Conservation (phyloP, 2,888 invertebrate genomes). For the Caenorhabditis angaria region DNA sequence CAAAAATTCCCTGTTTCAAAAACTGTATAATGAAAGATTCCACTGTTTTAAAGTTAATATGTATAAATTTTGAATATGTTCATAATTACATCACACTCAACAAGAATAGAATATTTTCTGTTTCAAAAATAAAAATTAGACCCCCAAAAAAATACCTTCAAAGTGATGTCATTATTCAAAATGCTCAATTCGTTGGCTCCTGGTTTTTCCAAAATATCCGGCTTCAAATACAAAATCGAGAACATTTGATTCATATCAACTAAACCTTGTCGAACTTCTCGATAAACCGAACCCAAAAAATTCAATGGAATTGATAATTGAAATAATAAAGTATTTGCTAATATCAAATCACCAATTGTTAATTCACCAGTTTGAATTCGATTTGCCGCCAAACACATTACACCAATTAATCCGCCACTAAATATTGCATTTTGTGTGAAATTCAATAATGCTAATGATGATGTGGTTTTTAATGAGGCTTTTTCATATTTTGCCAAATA, state of each 20-base stretch:
- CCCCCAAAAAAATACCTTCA: constrained; percentile 62
- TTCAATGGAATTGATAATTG: constrained; percentile 96
- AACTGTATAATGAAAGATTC: too few species aligned
- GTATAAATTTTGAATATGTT: too few species aligned
- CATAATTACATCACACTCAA: too few species aligned
- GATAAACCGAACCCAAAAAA: constrained; percentile 86
- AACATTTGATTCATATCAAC: constrained; percentile 99
- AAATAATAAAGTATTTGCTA: constrained; percentile 97
- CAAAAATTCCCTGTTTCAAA: too few species aligned
- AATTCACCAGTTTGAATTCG: constrained; percentile 82
- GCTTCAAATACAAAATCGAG: constrained; percentile 87
- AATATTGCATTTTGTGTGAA: constrained; percentile 98
- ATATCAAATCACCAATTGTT: constrained; percentile 96
- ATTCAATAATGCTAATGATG: constrained; percentile 90
- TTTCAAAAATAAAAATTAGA: too few species aligned
- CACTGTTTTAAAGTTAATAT: too few species aligned
- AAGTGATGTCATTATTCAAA: constrained; percentile 34
- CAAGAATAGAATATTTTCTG: too few species aligned
- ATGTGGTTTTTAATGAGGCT: constrained; percentile 79
- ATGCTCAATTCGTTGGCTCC: constrained; percentile 41
- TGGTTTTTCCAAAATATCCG: constrained; percentile 80
- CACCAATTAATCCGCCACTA: constrained; percentile 87
- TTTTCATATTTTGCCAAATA: constrained; percentile 78
- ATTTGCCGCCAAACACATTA: constrained; percentile 91
- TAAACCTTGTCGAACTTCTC: constrained; percentile 94